Evolutionary conservation across 2,888 invertebrate species (phyloP), one percentile per base, ranked within the genome.

Genomic region (Nycteola revayana): DNA sequence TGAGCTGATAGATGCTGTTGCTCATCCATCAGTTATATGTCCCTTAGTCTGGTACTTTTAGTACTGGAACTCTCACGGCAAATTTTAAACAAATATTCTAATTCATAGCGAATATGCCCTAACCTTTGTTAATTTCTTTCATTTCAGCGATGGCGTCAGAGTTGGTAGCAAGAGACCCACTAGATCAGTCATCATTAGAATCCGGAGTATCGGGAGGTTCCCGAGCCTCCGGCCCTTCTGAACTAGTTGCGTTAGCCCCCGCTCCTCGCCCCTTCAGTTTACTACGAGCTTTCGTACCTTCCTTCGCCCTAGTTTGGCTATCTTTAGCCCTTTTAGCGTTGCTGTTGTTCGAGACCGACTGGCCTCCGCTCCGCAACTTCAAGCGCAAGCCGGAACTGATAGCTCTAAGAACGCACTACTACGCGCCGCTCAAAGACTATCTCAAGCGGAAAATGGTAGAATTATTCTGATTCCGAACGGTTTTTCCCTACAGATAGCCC

Each of bases 371-470:
- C 53, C 91, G 92, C 37, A 89, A 90, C 20, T 76, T 96, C 41
- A 91, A 93, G 41, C 92, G 93, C 65, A 91, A 93, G 66, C 96
- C 96, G 14, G 96, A 96, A 83, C 91, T 96, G 81, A 70, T 92
- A 21, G 90, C 94, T 28, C 89, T 96, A 36, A 91, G 93, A 42
- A 92, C 93, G 57, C 94, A 95, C 64, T 95, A 96, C 81, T 96
- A 96, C 81, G 92, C 93, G 61, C 96, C 96, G 10, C 87, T 95
- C 36, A 96, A 95, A 76, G 93, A 95, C 66, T 95, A 93, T 77
- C 78, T 95, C 53, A 90, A 91, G 64, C 90, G 87, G 59, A 92
- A 92, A 67, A 83, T 93, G 39, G 85, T 90, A 10, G 84, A 91
- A 69, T 85, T 92, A 66, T 92, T 92, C 68, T 92, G 91, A 92